Percentiles rank a stretch among this genome's conserved stretches.
phyloP scores from a whole-genome alignment of 2,113 vertebrate genomes.

The Sardina pilchardus region DNA sequence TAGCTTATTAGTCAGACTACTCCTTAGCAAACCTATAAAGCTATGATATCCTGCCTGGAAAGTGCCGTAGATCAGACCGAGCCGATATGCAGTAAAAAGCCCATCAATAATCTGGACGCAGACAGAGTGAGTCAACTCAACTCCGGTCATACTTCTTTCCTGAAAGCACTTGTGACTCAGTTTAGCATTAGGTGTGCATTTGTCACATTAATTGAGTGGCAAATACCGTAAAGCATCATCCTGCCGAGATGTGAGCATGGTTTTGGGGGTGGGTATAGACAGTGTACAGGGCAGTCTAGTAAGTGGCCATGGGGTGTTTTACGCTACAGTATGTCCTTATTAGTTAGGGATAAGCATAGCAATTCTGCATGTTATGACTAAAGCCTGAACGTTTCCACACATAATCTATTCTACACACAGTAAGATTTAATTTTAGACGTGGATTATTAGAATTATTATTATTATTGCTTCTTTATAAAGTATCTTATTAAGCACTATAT shows the following conservation, averaged over 20 bases:
- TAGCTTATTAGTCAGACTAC: not conserved
- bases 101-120: not conserved
- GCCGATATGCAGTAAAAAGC: not conserved
- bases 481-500: no score
- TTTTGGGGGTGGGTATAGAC: not conserved
- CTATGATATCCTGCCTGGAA: not conserved
- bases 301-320: no score
- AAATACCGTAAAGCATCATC: not conserved
- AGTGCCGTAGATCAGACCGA: not conserved
- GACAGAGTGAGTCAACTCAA: not conserved
- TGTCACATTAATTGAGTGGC: not conserved
- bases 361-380: no score
- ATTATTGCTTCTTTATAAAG: no score
- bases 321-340: no score
- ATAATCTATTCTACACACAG: no score
- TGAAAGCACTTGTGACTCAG: not conserved
- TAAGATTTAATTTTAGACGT: no score
- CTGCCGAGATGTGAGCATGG: not conserved
- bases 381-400: no score
- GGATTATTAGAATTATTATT: no score
- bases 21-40: not conserved
- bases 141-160: not conserved
- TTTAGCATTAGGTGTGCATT: not conserved
- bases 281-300: no score
- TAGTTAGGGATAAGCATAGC: no score